A percentile compares a stretch with the other conserved stretches of the same genome.
Conservation (phyloP, 2,888 invertebrate genomes). For the Hydrotaea diabolus region DNA sequence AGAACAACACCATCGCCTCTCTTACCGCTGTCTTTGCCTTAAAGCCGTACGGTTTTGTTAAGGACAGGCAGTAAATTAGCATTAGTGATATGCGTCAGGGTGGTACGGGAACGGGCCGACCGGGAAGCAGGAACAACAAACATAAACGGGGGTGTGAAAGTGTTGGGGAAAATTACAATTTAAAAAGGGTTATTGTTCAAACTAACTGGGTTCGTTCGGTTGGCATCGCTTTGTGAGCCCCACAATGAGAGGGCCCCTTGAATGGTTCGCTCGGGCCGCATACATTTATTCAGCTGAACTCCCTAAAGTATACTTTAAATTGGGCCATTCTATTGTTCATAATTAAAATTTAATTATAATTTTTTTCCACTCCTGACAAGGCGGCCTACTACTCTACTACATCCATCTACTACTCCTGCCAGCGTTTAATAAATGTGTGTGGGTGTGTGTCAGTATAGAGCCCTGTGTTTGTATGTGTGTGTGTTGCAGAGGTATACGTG, state of each 20-base stretch:
- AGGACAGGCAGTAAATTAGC: conserved; percentile 45
- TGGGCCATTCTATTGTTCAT: conserved; percentile 4
- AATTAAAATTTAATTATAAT: conserved; percentile 34
- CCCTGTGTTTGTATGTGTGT: too few species aligned
- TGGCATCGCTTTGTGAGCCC: background rate
- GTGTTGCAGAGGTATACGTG: too few species aligned
- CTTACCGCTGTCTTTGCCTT: background rate
- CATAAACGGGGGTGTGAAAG: conserved; percentile 34
- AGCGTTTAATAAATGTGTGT: background rate
- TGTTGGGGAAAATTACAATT: conserved; percentile 48
- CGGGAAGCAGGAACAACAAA: conserved; percentile 17
- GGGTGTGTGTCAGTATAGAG: background rate
- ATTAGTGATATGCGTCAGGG: background rate
- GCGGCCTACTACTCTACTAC: too few species aligned
- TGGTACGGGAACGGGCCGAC: background rate
- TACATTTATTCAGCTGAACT: background rate
- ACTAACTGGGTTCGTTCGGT: background rate
- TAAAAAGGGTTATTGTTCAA: conserved; percentile 37
- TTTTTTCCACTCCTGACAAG: background rate
- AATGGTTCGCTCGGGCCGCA: background rate
- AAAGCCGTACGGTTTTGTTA: background rate
- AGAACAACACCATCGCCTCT: background rate
- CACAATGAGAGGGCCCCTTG: background rate
- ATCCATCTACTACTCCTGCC: background rate
- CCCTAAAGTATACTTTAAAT: conserved; percentile 15